Base-by-base conservation (phyloP, 2,113 vertebrate species). In the Bufo bufo region DNA sequence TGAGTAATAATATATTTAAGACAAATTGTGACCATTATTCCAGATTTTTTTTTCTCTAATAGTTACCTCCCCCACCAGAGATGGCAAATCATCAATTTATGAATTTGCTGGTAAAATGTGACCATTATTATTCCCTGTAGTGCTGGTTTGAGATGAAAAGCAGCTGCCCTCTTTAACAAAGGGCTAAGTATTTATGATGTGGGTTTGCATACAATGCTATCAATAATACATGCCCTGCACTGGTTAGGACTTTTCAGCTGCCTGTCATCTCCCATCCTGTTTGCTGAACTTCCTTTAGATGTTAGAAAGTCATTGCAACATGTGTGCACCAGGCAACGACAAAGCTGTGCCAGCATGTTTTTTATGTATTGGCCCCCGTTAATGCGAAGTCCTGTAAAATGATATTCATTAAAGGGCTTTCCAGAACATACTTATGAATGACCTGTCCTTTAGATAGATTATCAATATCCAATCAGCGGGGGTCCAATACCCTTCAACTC, bases 191-290 rank as follows among this genome's bases (percentile, higher is more conserved):
- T 61, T 78, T 43, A 84, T 84, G 82, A 69, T 84, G 82, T 89
- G 87, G 61, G 6, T 84, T 89, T 74, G 43, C 74, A 56, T 65
- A 81, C 77, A 49, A 43, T 47, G 43, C 78, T 82, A 75, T 63
- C 79, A 61, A 49, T 81, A 81, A 56, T 50, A 33, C 43, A 20
- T 11, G 19, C 49, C 20, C 43, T 82, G n/a, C 11, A 14, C 45
- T n/a, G 49, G 75, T 82, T 66, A 59, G 58, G n/a, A 66, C 58
- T 84, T 84, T 77, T 88, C 81, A 88, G 13, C 71, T 77, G 52
- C 47, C 49, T 77, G 87, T 77, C 81, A 77, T 47, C 47, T 50
- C 23, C 3, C 3, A 69, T 78, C 72, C 58, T 77, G 71, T 63
- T 11, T 56, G 17, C 61, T 54, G 58, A 17, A 52, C 56, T 63